These are phyloP conservation scores for Daktulosphaira vitifoliae DNA, from an alignment of 1,140 invertebrate species.

Conservation along the genomic window DNA sequence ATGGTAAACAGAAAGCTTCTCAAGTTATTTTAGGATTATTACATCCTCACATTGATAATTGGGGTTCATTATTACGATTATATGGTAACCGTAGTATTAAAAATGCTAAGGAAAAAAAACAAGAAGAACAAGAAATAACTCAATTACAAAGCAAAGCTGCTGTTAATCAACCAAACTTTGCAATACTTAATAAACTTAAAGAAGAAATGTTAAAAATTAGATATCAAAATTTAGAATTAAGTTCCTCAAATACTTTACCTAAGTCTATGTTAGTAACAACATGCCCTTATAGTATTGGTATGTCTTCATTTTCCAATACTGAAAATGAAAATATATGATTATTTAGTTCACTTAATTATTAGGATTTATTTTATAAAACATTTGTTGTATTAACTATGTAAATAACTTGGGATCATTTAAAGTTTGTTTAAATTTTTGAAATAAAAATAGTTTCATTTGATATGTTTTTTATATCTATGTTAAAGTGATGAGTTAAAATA, in stretches of 20 bases:
- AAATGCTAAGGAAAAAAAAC: conserved; percentile 87
- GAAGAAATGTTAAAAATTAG: conserved; percentile 72
- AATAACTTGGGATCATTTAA: too few species aligned
- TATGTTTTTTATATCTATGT: too few species aligned
- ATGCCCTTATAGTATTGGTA: conserved; percentile 22
- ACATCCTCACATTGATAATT: conserved; percentile 88
- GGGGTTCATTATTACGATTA: conserved; percentile 84
- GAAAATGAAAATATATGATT: neutral
- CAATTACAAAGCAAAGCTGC: conserved; percentile 81
- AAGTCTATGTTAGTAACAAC: neutral
- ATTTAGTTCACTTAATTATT: too few species aligned
- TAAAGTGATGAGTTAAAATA: too few species aligned
- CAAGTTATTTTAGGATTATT: conserved; percentile 86
- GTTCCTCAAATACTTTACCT: neutral
- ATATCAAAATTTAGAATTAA: neutral
- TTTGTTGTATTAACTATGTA: too few species aligned
- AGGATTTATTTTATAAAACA: too few species aligned
- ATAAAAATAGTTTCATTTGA: too few species aligned
- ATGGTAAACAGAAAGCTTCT: conserved; percentile 93
- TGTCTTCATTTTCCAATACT: neutral
- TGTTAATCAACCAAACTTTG: conserved; percentile 85
- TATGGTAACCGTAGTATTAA: conserved; percentile 90
- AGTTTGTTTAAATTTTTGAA: too few species aligned
- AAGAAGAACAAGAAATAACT: conserved; percentile 89
- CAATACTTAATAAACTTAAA: conserved; percentile 82